These are phyloP conservation scores for Cotesia chilonis DNA, from an alignment of 1,140 invertebrate species.

Conservation along the genomic window DNA sequence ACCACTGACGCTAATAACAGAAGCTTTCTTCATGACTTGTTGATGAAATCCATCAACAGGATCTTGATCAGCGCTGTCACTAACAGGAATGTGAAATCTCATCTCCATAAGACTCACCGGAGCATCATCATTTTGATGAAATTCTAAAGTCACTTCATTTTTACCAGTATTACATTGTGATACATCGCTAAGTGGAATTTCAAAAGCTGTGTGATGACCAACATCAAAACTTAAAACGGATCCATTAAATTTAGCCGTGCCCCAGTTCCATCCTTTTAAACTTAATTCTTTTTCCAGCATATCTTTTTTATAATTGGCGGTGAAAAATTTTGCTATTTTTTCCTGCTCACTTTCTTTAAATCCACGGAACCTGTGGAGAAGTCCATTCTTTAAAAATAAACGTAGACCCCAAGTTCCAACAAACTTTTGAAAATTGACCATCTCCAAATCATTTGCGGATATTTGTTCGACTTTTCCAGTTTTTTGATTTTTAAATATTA, in stretches of 20 bases:
- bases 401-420: slow-evolving; percentile 89
- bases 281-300: slow-evolving; percentile 92
- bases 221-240: slow-evolving; percentile 93
- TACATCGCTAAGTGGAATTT: slow-evolving; percentile 95
- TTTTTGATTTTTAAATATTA: slow-evolving; percentile 95
- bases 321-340: slow-evolving; percentile 87
- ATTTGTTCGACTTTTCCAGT: slow-evolving; percentile 97
- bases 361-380: slow-evolving; percentile 90
- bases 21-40: slow-evolving; percentile 96
- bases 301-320: slow-evolving; percentile 83
- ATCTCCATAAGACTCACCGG: slow-evolving; percentile 97
- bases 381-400: slow-evolving; percentile 90
- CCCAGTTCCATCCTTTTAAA: slow-evolving; percentile 99
- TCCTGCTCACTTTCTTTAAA: slow-evolving; percentile 91
- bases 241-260: slow-evolving; percentile 92
- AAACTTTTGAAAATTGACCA: slow-evolving; percentile 92
- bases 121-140: slow-evolving; percentile 99
- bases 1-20: slow-evolving; percentile 96
- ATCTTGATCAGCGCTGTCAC: slow-evolving; percentile 85
- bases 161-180: slow-evolving; percentile 97
- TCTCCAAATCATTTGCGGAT: slow-evolving; percentile 83
- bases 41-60: slow-evolving; percentile 95
- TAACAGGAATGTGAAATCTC: slow-evolving; percentile 95
- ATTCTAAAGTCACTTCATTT: slow-evolving; percentile 98
- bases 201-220: slow-evolving; percentile 89